Evolutionary conservation across 53 echinoderm and acorn worm species (phyloP).

Genomic region (Hippasteria phrygiana): DNA sequence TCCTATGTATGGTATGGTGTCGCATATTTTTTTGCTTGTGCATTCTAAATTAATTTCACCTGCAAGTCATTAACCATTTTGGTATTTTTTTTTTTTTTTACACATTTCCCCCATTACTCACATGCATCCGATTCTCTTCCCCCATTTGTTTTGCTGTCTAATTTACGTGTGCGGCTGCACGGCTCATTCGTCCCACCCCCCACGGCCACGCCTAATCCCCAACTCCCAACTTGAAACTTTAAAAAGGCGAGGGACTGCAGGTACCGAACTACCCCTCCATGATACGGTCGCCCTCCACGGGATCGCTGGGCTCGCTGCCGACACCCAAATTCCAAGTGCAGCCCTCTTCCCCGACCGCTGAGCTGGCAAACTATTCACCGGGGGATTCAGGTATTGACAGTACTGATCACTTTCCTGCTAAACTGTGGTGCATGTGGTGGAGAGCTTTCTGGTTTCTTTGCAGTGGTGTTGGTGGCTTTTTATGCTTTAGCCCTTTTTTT

Average conservation of each 20-base stretch:
- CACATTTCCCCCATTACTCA: conserved; percentile 37
- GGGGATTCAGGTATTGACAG: conserved; percentile 83
- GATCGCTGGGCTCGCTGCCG: conserved; percentile 91
- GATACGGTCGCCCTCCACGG: conserved; percentile 88
- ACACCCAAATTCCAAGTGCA: conserved; percentile 81
- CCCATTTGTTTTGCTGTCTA: conserved; percentile 18
- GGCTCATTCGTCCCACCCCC: conserved; percentile 15
- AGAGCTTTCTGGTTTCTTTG: background rate
- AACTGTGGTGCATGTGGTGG: background rate
- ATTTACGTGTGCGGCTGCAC: conserved; percentile 52
- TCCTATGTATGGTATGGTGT: background rate
- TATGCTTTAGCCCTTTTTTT: too few relatives aligned
- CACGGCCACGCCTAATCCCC: background rate
- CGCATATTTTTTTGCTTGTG: conserved; percentile 9
- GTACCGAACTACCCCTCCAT: conserved; percentile 65
- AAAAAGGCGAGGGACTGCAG: conserved; percentile 60
- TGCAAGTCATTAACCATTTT: conserved; percentile 51
- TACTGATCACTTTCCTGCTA: background rate
- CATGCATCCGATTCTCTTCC: conserved; percentile 40
- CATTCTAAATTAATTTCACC: conserved; percentile 41
- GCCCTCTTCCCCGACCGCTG: conserved; percentile 85
- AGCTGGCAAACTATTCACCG: conserved; percentile 72
- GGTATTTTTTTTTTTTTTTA: conserved; percentile 22
- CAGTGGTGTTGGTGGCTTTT: too few relatives aligned
- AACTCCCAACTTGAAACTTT: background rate